A percentile compares a stretch with the other conserved stretches of the same genome.
phyloP scores from a whole-genome alignment of 2,888 invertebrate genomes.

The Emmelina monodactyla region DNA sequence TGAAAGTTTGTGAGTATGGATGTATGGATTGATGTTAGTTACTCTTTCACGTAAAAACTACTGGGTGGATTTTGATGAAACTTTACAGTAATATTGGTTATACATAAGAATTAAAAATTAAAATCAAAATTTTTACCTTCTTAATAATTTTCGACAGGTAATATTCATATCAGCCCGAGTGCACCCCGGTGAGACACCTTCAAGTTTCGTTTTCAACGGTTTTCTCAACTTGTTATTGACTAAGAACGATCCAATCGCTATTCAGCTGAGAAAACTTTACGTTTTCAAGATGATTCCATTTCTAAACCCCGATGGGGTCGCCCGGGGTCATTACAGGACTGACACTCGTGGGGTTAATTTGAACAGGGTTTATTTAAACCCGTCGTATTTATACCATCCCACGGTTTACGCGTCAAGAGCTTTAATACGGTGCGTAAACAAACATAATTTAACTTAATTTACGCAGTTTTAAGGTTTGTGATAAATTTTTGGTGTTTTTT shows the following conservation, averaged over 20 bases:
- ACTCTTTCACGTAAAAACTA: too few species aligned
- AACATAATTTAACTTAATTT: too few species aligned
- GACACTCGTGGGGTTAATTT: conserved; percentile 89
- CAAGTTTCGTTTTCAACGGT: conserved; percentile 90
- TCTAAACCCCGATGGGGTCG: conserved; percentile 91
- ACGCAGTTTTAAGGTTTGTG: background rate
- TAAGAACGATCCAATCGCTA: conserved; percentile 78
- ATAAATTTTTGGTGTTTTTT: conserved; percentile 1
- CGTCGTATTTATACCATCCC: conserved; percentile 77
- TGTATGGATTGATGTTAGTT: too few species aligned
- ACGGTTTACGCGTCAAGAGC: conserved; percentile 86
- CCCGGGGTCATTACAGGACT: conserved; percentile 84
- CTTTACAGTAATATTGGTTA: too few species aligned
- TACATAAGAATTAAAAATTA: too few species aligned
- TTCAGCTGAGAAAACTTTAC: conserved; percentile 74
- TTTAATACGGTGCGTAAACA: conserved; percentile 67
- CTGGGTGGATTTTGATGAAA: too few species aligned
- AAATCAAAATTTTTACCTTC: too few species aligned
- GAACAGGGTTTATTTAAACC: conserved; percentile 86
- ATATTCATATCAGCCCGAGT: conserved; percentile 88
- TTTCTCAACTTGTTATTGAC: conserved; percentile 80
- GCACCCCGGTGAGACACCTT: conserved; percentile 92
- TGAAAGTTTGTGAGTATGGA: too few species aligned
- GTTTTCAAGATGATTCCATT: conserved; percentile 92
- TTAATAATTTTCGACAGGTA: conserved; percentile 68